Evolutionary conservation across 2,888 invertebrate species (phyloP).

Genomic region (Drosophila mettleri): DNA sequence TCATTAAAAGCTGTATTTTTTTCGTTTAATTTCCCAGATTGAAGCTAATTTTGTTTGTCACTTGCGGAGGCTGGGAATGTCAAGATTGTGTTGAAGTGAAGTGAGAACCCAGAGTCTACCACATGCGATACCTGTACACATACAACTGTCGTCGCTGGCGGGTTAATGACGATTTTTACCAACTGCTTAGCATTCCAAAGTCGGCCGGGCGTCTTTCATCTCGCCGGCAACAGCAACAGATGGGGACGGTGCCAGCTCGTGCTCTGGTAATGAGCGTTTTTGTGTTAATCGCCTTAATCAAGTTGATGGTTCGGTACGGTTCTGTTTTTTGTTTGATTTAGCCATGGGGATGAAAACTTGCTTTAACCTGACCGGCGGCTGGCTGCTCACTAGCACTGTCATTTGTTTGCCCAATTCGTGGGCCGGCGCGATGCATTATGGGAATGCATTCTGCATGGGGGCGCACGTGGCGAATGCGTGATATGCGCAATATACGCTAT

Average conservation of each 20-base stretch:
- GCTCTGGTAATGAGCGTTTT: constrained; percentile 48
- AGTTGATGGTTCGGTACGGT: constrained; percentile 38
- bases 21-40: constrained; percentile 1
- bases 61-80: background rate
- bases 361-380: background rate
- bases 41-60: constrained; percentile 3
- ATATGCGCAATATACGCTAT: constrained; percentile 11
- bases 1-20: too few species aligned
- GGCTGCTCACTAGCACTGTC: too few species aligned
- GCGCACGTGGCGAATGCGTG: constrained; percentile 41
- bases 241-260: constrained; percentile 27
- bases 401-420: constrained; percentile 2
- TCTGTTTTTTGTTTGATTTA: background rate
- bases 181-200: constrained; percentile 23
- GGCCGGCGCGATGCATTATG: constrained; percentile 1
- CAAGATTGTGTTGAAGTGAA: constrained; percentile 1
- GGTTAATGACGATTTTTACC: constrained; percentile 3
- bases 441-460: constrained; percentile 15
- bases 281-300: constrained; percentile 51
- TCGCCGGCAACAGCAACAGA: constrained; percentile 11
- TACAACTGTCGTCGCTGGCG: background rate
- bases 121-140: background rate
- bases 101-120: background rate
- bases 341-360: constrained; percentile 9
- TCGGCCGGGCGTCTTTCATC: constrained; percentile 25